phyloP scores from a whole-genome alignment of 2,888 invertebrate genomes.

The Tanytarsus gracilentus region DNA sequence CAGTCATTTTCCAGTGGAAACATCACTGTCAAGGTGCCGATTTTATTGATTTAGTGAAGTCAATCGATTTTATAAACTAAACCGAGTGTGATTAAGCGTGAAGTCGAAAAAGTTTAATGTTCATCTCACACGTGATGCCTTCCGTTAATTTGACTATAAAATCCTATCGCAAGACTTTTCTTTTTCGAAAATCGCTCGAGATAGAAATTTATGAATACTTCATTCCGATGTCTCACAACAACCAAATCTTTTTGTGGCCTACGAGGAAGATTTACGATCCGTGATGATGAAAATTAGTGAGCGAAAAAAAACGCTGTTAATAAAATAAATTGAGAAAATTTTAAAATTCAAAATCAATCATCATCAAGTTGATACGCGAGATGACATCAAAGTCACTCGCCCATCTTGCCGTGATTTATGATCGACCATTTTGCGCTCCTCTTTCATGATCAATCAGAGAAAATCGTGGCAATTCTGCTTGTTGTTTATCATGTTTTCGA shows the following conservation, averaged over 20 bases:
- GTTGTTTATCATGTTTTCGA: no score
- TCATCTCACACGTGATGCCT: no score
- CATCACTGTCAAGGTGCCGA: no score
- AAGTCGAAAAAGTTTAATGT: neutral
- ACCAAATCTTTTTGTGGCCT: no score
- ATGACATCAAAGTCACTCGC: neutral
- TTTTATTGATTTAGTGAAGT: no score
- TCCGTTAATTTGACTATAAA: no score
- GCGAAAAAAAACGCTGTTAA: neutral
- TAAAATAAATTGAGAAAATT: neutral
- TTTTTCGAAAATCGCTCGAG: neutral
- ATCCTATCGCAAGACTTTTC: neutral
- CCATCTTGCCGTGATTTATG: neutral
- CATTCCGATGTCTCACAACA: conserved; percentile 7
- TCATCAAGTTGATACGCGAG: conserved; percentile 1
- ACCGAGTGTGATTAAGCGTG: no score
- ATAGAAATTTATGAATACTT: conserved; percentile 1
- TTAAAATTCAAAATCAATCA: conserved; percentile 11
- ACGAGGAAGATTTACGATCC: neutral
- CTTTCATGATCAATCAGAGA: no score
- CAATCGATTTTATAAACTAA: no score
- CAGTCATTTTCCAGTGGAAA: no score
- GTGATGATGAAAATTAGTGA: neutral
- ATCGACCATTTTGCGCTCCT: neutral
- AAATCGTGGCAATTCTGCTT: no score